Conservation (phyloP, 92 coral and sea anemone genomes). For the Umimayanthus kanabou region DNA sequence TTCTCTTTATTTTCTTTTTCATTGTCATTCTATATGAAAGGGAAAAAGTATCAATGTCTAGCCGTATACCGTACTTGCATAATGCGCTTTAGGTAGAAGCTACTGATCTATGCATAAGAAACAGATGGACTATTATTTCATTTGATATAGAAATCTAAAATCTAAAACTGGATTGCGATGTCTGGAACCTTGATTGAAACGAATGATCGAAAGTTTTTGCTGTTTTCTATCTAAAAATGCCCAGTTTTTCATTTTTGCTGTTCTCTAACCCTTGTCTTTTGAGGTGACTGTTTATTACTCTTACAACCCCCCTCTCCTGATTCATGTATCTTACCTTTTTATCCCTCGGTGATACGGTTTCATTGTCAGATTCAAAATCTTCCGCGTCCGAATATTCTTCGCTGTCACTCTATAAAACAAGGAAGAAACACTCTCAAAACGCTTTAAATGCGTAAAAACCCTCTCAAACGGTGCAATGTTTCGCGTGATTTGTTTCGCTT, state of each 20-base stretch:
- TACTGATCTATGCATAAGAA: too few species aligned
- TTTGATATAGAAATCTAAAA: too few species aligned
- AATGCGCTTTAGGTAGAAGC: neutral
- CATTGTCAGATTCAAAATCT: constrained; percentile 2
- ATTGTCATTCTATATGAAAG: neutral
- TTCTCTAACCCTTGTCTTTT: neutral
- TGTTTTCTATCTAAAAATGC: too few species aligned
- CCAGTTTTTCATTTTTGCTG: too few species aligned
- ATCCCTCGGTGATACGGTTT: constrained; percentile 23
- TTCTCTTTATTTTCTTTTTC: neutral
- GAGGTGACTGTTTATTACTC: neutral
- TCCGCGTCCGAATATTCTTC: constrained; percentile 27
- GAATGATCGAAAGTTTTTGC: too few species aligned
- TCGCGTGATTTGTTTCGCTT: neutral
- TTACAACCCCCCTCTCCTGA: neutral
- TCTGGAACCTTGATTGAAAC: too few species aligned
- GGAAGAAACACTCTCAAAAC: neutral
- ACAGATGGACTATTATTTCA: too few species aligned
- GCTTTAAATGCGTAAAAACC: too few species aligned
- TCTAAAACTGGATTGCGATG: too few species aligned
- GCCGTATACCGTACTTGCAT: neutral
- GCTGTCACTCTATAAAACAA: constrained; percentile 2
- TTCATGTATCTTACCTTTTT: neutral
- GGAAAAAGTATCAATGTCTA: neutral
- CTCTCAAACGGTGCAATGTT: neutral